phyloP scores from a whole-genome alignment of 2,888 invertebrate genomes.

The Camponotus fellah region DNA sequence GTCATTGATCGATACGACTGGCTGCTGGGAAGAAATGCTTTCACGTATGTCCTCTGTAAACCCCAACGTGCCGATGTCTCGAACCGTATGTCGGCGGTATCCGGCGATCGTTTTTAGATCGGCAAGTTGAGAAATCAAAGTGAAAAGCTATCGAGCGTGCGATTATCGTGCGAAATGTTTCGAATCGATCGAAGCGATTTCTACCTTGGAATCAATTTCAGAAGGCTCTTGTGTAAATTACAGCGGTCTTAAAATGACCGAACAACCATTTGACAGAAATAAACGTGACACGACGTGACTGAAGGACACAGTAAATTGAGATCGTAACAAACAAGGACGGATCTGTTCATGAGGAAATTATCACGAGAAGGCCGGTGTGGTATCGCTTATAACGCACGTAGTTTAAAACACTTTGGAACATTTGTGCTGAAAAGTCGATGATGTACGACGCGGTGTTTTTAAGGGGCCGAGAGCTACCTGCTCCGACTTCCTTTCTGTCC shows the following conservation, averaged over 20 bases:
- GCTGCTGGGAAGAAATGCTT: constrained; percentile 54
- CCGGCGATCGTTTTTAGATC: constrained; percentile 60
- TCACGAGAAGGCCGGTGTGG: constrained; percentile 40
- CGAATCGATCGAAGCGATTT: background rate
- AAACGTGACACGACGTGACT: constrained; percentile 6
- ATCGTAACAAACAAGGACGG: constrained; percentile 33
- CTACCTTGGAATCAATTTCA: background rate
- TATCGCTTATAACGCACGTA: constrained; percentile 12
- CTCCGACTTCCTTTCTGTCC: constrained; percentile 49
- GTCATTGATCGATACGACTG: constrained; percentile 85
- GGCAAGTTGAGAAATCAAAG: constrained; percentile 22
- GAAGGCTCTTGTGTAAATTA: constrained; percentile 10
- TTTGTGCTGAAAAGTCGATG: constrained; percentile 47
- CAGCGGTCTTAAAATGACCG: background rate
- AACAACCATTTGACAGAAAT: background rate
- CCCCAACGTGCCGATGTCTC: constrained; percentile 26
- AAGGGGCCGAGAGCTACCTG: constrained; percentile 58
- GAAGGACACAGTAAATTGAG: constrained; percentile 44
- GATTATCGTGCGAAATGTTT: constrained; percentile 34
- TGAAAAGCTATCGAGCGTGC: background rate
- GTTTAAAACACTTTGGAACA: constrained; percentile 38
- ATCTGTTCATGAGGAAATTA: constrained; percentile 41
- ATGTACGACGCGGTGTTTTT: constrained; percentile 45
- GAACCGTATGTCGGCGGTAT: constrained; percentile 52
- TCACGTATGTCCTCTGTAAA: constrained; percentile 57